These are phyloP conservation scores for Operophtera brumata DNA, from an alignment of 2,888 invertebrate genomes.

Conservation along the genomic window DNA sequence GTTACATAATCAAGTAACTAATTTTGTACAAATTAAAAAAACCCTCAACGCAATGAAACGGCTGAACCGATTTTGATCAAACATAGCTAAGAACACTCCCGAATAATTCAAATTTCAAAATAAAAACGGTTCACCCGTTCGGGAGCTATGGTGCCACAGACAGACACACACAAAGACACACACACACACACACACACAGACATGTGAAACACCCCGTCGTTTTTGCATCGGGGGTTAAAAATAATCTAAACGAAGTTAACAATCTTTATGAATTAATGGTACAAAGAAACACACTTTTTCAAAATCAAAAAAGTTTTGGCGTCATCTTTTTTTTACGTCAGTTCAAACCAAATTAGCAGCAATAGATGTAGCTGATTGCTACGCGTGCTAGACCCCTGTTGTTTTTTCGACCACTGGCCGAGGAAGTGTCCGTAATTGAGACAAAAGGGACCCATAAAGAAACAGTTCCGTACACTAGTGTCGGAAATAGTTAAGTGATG, in stretches of 20 bases:
- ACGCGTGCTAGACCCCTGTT: conserved; percentile 15
- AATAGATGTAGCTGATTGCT: conserved; percentile 7
- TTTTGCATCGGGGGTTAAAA: neutral
- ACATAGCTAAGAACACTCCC: no score
- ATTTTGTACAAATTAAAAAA: no score
- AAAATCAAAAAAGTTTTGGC: neutral
- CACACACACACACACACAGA: no score
- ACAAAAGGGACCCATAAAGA: conserved; percentile 15
- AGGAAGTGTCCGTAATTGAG: conserved; percentile 14
- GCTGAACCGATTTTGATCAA: no score
- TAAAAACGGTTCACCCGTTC: no score
- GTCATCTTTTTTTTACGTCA: conserved; percentile 5
- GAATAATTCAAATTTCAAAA: no score
- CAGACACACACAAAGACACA: no score
- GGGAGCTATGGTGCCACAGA: no score
- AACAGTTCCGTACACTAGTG: conserved; percentile 14
- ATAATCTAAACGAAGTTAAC: neutral
- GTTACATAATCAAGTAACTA: no score
- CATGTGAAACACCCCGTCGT: no score
- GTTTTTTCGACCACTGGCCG: conserved; percentile 17
- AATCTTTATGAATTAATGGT: no score
- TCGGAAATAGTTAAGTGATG: conserved; percentile 32
- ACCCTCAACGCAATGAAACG: no score
- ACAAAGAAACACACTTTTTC: neutral
- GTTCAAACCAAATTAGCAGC: conserved; percentile 11